Evolutionary conservation across 2,113 vertebrate species (phyloP), one percentile per base, ranked within the genome.

Genomic region (Malaclemys terrapin): DNA sequence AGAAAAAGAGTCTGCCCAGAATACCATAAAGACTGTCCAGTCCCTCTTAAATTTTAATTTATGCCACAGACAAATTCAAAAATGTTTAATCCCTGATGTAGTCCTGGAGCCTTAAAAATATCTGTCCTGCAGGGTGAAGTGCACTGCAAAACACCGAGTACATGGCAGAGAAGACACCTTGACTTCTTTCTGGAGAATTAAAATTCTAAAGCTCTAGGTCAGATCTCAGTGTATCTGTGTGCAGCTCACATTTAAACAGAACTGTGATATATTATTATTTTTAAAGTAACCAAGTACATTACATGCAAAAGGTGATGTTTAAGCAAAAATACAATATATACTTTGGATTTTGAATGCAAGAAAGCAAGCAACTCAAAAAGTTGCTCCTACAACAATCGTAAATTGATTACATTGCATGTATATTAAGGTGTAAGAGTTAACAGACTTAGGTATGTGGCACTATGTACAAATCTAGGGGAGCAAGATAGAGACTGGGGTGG

Each of bases 111-210:
- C 90, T 93, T 95, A 90, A 91, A 96, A 97, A 0, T 0, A 94
- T 96, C 93, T 92, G 96, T 97, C 96, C 96, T 97, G 93, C 90
- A 97, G 96, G 95, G 96, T 92, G 95, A 97, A 96, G 29, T 93
- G 94, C 94, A 95, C 83, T 96, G 96, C 96, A 97, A 96, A 96
- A 97, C 95, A 90, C 89, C 96, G 27, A 90, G 89, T 45, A 96
- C 97, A 83, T 95, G 94, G 84, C 6, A 83, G 95, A 95, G 93
- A 95, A 94, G 82, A 95, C 95, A 84, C 38, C 89, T 94, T 54
- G 29, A 62, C 62, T 89, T 96, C 96, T 96, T 88, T 91, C 89
- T 97, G 91, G 24, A 80, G 90, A 90, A 56, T 78, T 62, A 62
- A 93, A 88, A 89, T 97, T 93, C 94, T 95, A 65, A 93, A 95